Base-by-base conservation (phyloP, 2,888 invertebrate species). In the Exocentrus adspersus region DNA sequence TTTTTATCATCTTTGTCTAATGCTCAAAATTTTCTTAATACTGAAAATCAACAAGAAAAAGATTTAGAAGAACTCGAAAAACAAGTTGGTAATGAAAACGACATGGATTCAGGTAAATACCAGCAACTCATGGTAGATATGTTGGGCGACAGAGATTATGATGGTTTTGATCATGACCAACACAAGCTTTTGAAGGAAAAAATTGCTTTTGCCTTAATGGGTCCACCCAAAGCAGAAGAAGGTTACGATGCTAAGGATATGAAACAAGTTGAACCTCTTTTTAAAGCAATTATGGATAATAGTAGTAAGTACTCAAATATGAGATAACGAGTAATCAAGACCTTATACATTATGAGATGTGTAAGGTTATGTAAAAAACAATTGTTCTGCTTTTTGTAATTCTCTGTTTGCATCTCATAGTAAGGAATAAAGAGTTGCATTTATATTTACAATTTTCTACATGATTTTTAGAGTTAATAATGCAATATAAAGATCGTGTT, bases 41-140 rank as follows among this genome's bases (percentile, higher is more conserved):
- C 24, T 2, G 75, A 76, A 65, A 70, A 70, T 37, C 28, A 67
- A 19, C 46, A 64, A 21, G 73, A 74, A 63, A 43, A 58, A 19
- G 69, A 72, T 56, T 50, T 73, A 24, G 54, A 66, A 28, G 46
- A 60, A 14, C 17, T 64, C 7, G 63, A 56, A 19, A 45, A 67
- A 12, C 56, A 64, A 28, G 60, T 54, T 6, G 28, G 66, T 14
- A 66, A 61, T 30, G 48, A 60, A 17, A 69, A 73, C 58, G 75
- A 77, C 58, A 69, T 68, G 56, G 75, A 75, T 50, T 73, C 79
- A 1, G 57, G 61, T 45, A 70, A 74, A 52, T 79, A 86, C 75
- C 88, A 88, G 69, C 86, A 86, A 72, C 82, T 86, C 62, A 87
- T 87, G 81, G 86, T 83, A 75, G 86, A 88, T 77, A 84, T 85